Conservation (phyloP, 2,797 vertebrate genomes). For the Stomatorhinus walkeri region DNA sequence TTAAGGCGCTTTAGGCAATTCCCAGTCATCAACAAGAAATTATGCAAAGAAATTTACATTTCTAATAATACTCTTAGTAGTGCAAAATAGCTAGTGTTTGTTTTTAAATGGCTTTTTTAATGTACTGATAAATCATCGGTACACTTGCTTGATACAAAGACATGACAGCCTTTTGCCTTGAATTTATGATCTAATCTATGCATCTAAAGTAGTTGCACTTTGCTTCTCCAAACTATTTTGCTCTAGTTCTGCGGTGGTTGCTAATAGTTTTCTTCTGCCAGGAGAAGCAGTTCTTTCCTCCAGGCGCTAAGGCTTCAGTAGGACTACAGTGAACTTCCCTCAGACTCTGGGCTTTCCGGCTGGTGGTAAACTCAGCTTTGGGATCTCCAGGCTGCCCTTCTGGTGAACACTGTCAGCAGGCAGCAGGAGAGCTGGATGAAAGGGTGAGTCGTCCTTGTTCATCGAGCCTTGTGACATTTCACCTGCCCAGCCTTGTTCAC, state of each 20-base stretch:
- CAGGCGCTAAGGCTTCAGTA: neutral
- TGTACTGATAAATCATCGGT: neutral
- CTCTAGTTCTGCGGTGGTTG: neutral
- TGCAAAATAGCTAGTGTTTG: conserved; percentile 12
- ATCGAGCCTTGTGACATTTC: neutral
- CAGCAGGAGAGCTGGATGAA: neutral
- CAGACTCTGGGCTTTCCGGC: neutral
- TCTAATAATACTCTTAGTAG: conserved; percentile 9
- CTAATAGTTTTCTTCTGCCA: neutral
- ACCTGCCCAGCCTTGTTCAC: neutral
- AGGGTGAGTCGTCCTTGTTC: neutral
- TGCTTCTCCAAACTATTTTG: neutral
- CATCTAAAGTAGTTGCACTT: conserved; percentile 5
- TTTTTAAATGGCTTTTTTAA: conserved; percentile 11
- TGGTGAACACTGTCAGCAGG: neutral
- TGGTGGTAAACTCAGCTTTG: neutral
- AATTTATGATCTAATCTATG: neutral
- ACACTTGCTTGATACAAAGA: neutral
- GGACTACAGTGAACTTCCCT: neutral
- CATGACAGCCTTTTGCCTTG: neutral
- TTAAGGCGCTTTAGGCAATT: conserved; percentile 10
- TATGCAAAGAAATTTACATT: conserved; percentile 11
- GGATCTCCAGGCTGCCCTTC: neutral
- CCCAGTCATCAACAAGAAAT: conserved; percentile 4
- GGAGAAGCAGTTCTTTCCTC: neutral